phyloP scores from a whole-genome alignment of 2,888 invertebrate genomes.

The Marronus borbonicus region DNA sequence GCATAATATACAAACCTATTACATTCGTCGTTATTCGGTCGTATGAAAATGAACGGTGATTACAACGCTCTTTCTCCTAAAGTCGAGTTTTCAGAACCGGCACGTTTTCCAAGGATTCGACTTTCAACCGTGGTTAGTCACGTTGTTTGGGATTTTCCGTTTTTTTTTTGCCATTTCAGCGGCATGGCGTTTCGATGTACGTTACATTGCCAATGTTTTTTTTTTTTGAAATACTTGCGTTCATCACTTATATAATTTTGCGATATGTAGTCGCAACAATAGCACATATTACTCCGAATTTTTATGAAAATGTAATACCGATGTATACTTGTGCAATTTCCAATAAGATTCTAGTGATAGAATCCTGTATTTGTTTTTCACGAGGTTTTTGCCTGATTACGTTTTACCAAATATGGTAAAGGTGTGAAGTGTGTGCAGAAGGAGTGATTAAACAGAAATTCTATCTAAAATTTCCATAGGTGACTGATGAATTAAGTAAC shows the following conservation, averaged over 20 bases:
- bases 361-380: too few species aligned
- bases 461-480: not conserved
- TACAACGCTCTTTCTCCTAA: conserved; percentile 35
- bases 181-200: too few species aligned
- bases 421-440: too few species aligned
- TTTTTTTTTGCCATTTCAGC: not conserved
- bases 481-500: not conserved
- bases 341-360: too few species aligned
- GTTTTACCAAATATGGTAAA: too few species aligned
- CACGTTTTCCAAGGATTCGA: conserved; percentile 19
- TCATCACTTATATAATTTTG: not conserved
- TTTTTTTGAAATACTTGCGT: not conserved
- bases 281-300: too few species aligned
- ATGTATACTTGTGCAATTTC: too few species aligned
- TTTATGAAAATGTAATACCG: too few species aligned
- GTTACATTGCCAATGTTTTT: too few species aligned
- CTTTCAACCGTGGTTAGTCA: conserved; percentile 32
- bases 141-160: conserved; percentile 37
- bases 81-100: conserved; percentile 26
- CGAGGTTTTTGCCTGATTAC: too few species aligned
- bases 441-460: too few species aligned
- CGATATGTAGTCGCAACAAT: not conserved
- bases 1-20: not conserved
- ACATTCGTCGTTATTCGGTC: not conserved
- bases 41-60: conserved; percentile 25